Evolutionary conservation across 1,140 invertebrate genomes (phyloP).

Genomic region (Trichogramma pretiosum): DNA sequence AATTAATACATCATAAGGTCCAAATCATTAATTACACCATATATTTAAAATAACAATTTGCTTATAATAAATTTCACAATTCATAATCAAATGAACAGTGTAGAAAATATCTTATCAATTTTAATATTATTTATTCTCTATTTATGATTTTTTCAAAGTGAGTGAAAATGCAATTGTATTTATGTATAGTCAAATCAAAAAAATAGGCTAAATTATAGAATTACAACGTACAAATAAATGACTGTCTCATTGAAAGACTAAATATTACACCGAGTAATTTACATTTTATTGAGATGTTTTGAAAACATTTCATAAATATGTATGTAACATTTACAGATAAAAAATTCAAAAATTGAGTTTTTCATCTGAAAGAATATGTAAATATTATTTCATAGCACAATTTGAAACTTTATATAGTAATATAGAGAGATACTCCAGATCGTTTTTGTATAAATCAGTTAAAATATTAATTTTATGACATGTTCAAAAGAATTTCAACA

Average conservation of each 20-base stretch:
- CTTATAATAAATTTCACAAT: slow-evolving; percentile 18
- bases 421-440: slow-evolving; percentile 18
- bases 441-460: slow-evolving; percentile 16
- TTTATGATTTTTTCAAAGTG: slow-evolving; percentile 8
- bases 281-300: slow-evolving; percentile 8
- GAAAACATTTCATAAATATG: neutral
- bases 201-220: slow-evolving; percentile 12
- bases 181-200: slow-evolving; percentile 17
- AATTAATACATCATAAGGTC: slow-evolving; percentile 17
- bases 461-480: slow-evolving; percentile 16
- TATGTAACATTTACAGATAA: slow-evolving; percentile 1
- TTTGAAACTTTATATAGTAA: slow-evolving; percentile 15
- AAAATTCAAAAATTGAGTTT: slow-evolving; percentile 4
- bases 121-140: slow-evolving; percentile 13
- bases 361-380: slow-evolving; percentile 14
- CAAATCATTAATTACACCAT: slow-evolving; percentile 16
- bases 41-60: slow-evolving; percentile 22
- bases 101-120: slow-evolving; percentile 16
- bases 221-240: slow-evolving; percentile 8
- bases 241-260: slow-evolving; percentile 5
- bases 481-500: slow-evolving; percentile 13
- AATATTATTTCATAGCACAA: too few species aligned
- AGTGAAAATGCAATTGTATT: slow-evolving; percentile 20
- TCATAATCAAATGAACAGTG: slow-evolving; percentile 14
- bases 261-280: slow-evolving; percentile 15